phyloP scores from a whole-genome alignment of 2,797 vertebrate species.

The Helicolenus hilgendorfi region DNA sequence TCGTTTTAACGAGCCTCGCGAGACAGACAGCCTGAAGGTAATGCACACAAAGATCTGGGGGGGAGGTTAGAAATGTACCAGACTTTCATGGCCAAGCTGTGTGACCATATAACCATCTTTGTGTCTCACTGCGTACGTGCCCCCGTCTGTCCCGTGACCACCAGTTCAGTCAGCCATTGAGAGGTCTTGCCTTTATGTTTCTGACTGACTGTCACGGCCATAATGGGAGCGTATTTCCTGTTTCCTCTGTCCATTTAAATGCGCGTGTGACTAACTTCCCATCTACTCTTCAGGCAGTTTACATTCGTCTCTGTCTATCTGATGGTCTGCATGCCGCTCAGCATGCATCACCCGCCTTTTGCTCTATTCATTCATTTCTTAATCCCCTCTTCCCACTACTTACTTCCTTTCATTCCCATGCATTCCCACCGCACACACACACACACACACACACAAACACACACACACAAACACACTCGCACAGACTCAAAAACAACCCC shows the following conservation, averaged over 20 bases:
- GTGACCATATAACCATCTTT: conserved; percentile 22
- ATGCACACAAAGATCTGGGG: background rate
- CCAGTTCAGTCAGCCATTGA: background rate
- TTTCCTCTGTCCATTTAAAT: conserved; percentile 33
- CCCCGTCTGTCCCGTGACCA: conserved; percentile 14
- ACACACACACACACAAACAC: background rate
- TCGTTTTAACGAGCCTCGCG: conserved; percentile 56
- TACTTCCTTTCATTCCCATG: background rate
- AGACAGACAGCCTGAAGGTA: conserved; percentile 44
- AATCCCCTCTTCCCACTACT: background rate
- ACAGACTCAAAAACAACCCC: conserved; percentile 13
- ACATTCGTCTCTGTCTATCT: conserved; percentile 56
- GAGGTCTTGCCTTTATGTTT: conserved; percentile 5
- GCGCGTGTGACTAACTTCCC: conserved; percentile 18
- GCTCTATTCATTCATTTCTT: conserved; percentile 11
- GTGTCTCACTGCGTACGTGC: background rate
- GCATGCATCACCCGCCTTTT: background rate
- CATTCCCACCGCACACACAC: conserved; percentile 2
- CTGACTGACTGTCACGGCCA: background rate
- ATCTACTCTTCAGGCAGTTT: conserved; percentile 15
- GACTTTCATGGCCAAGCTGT: conserved; percentile 27
- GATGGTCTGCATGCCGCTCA: background rate
- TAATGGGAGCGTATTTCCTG: conserved; percentile 51
- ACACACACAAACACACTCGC: background rate
- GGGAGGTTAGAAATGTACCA: background rate